Evolutionary conservation across 2,113 vertebrate species (phyloP).

Genomic region (Sander vitreus): DNA sequence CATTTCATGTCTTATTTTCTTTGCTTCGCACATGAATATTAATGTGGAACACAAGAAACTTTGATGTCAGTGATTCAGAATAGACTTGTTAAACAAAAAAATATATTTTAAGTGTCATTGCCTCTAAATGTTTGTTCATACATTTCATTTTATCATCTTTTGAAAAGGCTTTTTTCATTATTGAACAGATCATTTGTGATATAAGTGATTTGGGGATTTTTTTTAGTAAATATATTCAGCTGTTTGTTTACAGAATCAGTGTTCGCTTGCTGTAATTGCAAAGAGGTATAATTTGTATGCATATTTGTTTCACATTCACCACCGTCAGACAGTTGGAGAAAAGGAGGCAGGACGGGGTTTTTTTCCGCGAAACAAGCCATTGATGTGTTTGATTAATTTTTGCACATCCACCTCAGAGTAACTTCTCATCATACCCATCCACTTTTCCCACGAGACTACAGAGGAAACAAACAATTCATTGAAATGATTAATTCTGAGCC

Average conservation of each 20-base stretch:
- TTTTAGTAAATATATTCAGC: slow-evolving; percentile 75
- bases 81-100: slow-evolving; percentile 57
- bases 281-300: slow-evolving; percentile 9
- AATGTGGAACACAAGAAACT: slow-evolving; percentile 67
- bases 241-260: slow-evolving; percentile 62
- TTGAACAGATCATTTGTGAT: slow-evolving; percentile 52
- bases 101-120: slow-evolving; percentile 27
- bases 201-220: slow-evolving; percentile 47
- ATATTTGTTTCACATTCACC: slow-evolving; percentile 38
- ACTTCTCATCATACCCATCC: slow-evolving; percentile 54
- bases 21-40: slow-evolving; percentile 75
- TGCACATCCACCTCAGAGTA: slow-evolving; percentile 55
- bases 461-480: slow-evolving; percentile 73
- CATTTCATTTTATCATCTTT: slow-evolving; percentile 19
- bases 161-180: slow-evolving; percentile 56
- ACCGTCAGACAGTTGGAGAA: slow-evolving; percentile 22
- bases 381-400: slow-evolving; percentile 75
- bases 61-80: slow-evolving; percentile 72
- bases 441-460: slow-evolving; percentile 50
- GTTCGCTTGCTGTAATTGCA: slow-evolving; percentile 39
- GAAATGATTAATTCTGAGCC: slow-evolving; percentile 72
- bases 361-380: slow-evolving; percentile 51
- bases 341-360: slow-evolving; percentile 16
- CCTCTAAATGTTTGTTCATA: slow-evolving; percentile 35
- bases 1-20: slow-evolving; percentile 72